Evolutionary conservation across 2,888 invertebrate genomes (phyloP).

Genomic region (Leucozona laternaria): DNA sequence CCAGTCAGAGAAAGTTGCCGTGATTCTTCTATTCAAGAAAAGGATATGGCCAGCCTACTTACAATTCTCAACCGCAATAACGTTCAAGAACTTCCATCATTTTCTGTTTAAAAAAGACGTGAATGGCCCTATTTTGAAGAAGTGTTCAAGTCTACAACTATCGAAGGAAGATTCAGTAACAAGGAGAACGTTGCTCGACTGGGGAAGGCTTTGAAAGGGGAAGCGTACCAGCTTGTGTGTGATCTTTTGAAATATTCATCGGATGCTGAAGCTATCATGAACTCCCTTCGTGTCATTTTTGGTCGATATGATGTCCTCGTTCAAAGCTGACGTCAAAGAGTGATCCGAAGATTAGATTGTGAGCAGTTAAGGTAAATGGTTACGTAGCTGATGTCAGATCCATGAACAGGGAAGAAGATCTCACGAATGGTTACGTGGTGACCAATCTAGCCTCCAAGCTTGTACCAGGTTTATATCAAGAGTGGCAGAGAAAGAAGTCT

Average conservation of each 20-base stretch:
- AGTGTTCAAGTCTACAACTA: neutral
- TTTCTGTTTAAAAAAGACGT: neutral
- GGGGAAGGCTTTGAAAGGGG: slow-evolving; percentile 9
- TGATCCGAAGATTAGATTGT: neutral
- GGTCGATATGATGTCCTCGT: too few relatives aligned
- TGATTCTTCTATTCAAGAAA: neutral
- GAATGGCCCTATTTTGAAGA: neutral
- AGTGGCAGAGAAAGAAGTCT: slow-evolving; percentile 3
- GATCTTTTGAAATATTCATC: slow-evolving; percentile 15
- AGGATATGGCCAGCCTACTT: neutral
- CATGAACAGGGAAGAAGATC: slow-evolving; percentile 25
- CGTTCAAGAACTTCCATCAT: too few relatives aligned
- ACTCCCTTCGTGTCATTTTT: slow-evolving; percentile 2
- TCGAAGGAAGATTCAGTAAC: neutral
- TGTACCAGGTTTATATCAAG: slow-evolving; percentile 17
- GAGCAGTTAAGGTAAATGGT: slow-evolving; percentile 14
- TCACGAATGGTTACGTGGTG: slow-evolving; percentile 19
- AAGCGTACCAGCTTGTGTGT: slow-evolving; percentile 25
- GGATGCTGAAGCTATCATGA: neutral
- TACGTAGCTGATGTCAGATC: slow-evolving; percentile 31
- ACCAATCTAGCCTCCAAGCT: slow-evolving; percentile 20
- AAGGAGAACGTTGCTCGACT: slow-evolving; percentile 28
- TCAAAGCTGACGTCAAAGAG: too few relatives aligned
- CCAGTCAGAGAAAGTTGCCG: neutral
- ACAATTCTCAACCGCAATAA: too few relatives aligned